A percentile compares a stretch with the other conserved stretches of the same genome.
Conservation (phyloP, 2,797 vertebrate species). For the Prionace glauca region DNA sequence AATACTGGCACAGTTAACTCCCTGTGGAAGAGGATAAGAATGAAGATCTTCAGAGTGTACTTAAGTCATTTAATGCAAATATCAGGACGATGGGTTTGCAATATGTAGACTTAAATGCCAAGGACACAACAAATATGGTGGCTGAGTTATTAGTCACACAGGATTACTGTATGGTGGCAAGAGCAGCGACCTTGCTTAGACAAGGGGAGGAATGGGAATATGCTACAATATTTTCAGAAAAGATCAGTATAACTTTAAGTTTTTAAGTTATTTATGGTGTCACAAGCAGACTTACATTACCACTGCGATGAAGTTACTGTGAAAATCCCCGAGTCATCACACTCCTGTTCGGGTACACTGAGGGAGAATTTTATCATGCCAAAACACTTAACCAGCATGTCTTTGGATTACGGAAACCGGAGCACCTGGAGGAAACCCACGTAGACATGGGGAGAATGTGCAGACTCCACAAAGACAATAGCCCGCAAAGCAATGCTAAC, state of each 20-base stretch:
- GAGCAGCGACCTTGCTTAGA: neutral
- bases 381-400: too few relatives aligned
- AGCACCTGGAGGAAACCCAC: too few relatives aligned
- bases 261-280: too few relatives aligned
- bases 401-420: too few relatives aligned
- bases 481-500: too few relatives aligned
- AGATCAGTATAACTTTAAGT: neutral
- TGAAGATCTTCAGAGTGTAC: neutral
- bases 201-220: neutral
- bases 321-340: too few relatives aligned
- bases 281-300: too few relatives aligned
- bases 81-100: neutral
- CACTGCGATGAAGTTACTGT: too few relatives aligned
- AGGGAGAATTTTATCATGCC: too few relatives aligned
- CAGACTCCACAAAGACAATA: too few relatives aligned
- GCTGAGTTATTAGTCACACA: neutral
- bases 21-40: neutral
- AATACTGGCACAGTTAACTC: neutral
- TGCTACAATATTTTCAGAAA: neutral
- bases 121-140: neutral
- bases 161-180: neutral
- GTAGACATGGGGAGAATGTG: too few relatives aligned
- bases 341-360: too few relatives aligned
- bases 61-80: neutral
- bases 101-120: neutral